These are phyloP conservation scores for Trogon melanurus DNA, from an alignment of 2,113 vertebrate genomes.

Conservation along the genomic window DNA sequence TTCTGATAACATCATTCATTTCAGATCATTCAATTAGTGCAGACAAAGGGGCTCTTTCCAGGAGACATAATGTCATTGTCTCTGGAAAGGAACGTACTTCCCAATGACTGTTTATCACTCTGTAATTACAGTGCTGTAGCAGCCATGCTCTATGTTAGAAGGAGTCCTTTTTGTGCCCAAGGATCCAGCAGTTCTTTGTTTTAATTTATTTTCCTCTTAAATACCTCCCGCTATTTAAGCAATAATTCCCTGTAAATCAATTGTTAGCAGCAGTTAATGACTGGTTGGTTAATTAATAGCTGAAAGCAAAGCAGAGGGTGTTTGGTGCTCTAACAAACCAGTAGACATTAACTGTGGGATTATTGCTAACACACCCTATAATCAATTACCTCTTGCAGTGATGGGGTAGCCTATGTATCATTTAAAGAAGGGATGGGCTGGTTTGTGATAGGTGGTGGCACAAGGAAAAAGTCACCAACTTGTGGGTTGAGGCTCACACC, in stretches of 20 bases:
- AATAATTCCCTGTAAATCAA: slow-evolving; percentile 81
- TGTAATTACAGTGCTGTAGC: slow-evolving; percentile 73
- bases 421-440: slow-evolving; percentile 19
- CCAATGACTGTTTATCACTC: slow-evolving; percentile 80
- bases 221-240: slow-evolving; percentile 80
- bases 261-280: slow-evolving; percentile 82
- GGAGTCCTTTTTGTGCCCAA: slow-evolving; percentile 68
- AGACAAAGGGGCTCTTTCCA: slow-evolving; percentile 62
- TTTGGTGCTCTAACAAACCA: slow-evolving; percentile 66
- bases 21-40: slow-evolving; percentile 72
- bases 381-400: slow-evolving; percentile 59
- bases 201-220: slow-evolving; percentile 84
- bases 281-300: slow-evolving; percentile 83
- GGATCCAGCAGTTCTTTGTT: slow-evolving; percentile 78
- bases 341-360: slow-evolving; percentile 51
- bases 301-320: slow-evolving; percentile 79
- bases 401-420: neutral
- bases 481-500: neutral
- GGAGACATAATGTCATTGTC: slow-evolving; percentile 71
- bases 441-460: neutral
- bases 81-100: slow-evolving; percentile 63
- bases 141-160: slow-evolving; percentile 68
- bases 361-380: slow-evolving; percentile 36
- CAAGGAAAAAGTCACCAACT: neutral
- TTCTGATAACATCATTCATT: slow-evolving; percentile 70